Base-by-base conservation (phyloP, 2,888 invertebrate genomes). In the Phengaris arion region DNA sequence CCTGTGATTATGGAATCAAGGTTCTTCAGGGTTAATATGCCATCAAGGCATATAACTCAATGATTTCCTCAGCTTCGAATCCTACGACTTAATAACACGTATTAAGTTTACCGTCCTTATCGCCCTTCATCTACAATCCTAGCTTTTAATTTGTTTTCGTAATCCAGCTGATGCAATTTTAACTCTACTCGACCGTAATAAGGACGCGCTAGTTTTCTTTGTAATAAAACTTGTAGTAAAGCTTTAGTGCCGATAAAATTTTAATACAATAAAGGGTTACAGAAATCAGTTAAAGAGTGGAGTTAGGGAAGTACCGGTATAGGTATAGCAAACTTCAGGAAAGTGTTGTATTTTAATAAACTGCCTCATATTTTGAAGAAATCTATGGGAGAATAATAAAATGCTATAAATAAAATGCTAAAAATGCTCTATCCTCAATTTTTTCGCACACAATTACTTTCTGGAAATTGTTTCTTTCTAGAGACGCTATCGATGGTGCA, bases 261-360 rank as follows among this genome's bases (percentile, higher is more conserved):
- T 22, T 70, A 51, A 70, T 51, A 51, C 51, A 46, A 73, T 59
- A 70, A 70, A 70, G 51, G 51, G 70, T 70, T 51, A 48, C 15
- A 15, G 13, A 70, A 45, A 64, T 64, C 45, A 64, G 64, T 64
- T 64, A 59, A 54, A 2, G 9, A 35, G 35, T 35, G 4, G 35
- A 35, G 35, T 35, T 1, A 3, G 35, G 35, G 4, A 35, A 35
- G 22, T 22, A 22, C 22, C 22, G 22, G 22, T 22, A 22, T 22
- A n/a, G n/a, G n/a, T n/a, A 22, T 22, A 22, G 22, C 22, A 22
- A 22, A 22, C 22, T 22, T 22, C 22, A 35, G 35, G 35, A 35
- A 35, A 35, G 35, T 35, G 35, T 35, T 35, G 35, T 35, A 35
- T 35, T 35, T 22, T 2, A 35, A 3, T 4, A 35, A 35, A 35